A percentile compares a stretch with the other conserved stretches of the same genome.
Evolutionary conservation across 2,888 invertebrate genomes (phyloP).

Genomic region (Acrobasis repandana): DNA sequence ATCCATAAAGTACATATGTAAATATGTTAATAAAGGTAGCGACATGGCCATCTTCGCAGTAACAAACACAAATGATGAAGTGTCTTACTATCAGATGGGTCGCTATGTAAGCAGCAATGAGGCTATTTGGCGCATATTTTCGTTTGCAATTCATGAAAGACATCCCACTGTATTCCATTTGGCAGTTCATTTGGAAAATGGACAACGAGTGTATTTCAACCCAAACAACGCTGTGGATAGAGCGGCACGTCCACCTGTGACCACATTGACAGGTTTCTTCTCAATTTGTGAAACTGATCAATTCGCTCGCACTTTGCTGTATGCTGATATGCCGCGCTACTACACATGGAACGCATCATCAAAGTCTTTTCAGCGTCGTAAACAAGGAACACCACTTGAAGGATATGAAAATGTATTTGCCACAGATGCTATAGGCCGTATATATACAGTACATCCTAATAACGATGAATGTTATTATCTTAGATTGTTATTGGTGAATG

Average conservation of each 20-base stretch:
- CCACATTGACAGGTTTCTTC: slow-evolving; percentile 38
- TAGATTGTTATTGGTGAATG: slow-evolving; percentile 27
- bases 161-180: slow-evolving; percentile 31
- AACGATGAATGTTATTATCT: slow-evolving; percentile 21
- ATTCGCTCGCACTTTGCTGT: slow-evolving; percentile 33
- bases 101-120: slow-evolving; percentile 32
- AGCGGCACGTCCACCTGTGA: slow-evolving; percentile 33
- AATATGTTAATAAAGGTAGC: slow-evolving; percentile 27
- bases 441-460: slow-evolving; percentile 16
- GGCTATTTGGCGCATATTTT: slow-evolving; percentile 36
- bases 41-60: background rate
- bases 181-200: slow-evolving; percentile 36
- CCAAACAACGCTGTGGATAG: slow-evolving; percentile 27
- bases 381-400: slow-evolving; percentile 36
- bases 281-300: slow-evolving; percentile 33
- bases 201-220: slow-evolving; percentile 36
- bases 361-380: slow-evolving; percentile 33
- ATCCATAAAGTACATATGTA: slow-evolving; percentile 41
- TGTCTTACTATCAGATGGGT: slow-evolving; percentile 23
- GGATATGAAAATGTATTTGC: slow-evolving; percentile 22
- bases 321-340: slow-evolving; percentile 35
- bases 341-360: slow-evolving; percentile 38
- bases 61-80: slow-evolving; percentile 31
- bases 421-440: slow-evolving; percentile 25
- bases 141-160: slow-evolving; percentile 34